Base-by-base conservation (phyloP, 1,140 invertebrate species). In the Nasonia longicornis region DNA sequence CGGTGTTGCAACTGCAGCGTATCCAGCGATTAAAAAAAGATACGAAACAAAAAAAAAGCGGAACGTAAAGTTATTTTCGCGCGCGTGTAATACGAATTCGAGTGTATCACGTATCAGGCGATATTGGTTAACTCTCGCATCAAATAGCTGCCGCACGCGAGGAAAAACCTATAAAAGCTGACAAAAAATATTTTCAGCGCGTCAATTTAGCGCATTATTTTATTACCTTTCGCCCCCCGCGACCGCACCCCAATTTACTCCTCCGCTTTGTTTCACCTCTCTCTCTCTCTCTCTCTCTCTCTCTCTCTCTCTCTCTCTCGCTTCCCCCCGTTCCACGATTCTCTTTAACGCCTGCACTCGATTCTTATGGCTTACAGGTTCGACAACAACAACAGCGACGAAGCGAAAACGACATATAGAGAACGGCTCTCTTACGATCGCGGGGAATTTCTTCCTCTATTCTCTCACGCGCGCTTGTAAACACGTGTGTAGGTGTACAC, bases 401-500 rank as follows among this genome's bases (percentile, higher is more conserved):
- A 16, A 31, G 29, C 31, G 45, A 48, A 63, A 26, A 74, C 72
- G 42, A 74, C 29, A 3, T 35, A 48, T 31, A 14, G 26, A 38
- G 6, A 31, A n/a, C 45, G 7, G 29, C 42, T 48, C 42, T 48
- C 70, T 70, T 52, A 11, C 26, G 12, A 45, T 20, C 42, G 10
- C 64, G 1, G 64, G 3, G 64, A 67, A 31, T 31, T 29, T 77
- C 31, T 14, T 64, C 81, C 77, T 83, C 31, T 26, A 26, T 1
- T 35, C 31, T 35, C 31, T 35, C 84, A 81, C 81, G 84, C 80
- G 84, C 86, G 82, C 82, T 79, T 82, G 86, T 86, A 86, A 86
- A 87, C 85, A 87, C 20, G 22, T 35, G 26, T 67, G 26, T 4
- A 71, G 78, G 67, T 72, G 72, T 42, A 66, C 71, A 35, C 52